A percentile compares a stretch with the other conserved stretches of the same genome.
phyloP scores from a whole-genome alignment of 2,888 invertebrate species.

The Drosophila putrida region DNA sequence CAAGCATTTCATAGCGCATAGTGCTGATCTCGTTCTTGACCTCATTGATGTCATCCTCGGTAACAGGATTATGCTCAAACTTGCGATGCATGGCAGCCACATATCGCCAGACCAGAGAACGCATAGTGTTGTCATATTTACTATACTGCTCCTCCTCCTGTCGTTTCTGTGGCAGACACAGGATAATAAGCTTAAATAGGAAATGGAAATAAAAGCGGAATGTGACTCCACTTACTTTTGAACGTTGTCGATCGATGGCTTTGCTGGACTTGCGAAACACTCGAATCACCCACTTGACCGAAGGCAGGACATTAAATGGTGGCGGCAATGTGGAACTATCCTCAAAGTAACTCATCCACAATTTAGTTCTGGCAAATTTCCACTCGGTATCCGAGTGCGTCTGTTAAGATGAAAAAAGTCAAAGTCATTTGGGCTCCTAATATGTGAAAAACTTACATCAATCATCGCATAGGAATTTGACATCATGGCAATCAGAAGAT shows the following conservation, averaged over 20 bases:
- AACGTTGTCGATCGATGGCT: slow-evolving; percentile 83
- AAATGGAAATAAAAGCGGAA: no score
- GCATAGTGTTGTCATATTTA: slow-evolving; percentile 93
- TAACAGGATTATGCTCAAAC: slow-evolving; percentile 93
- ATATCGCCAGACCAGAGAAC: slow-evolving; percentile 96
- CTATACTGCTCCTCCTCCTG: slow-evolving; percentile 89
- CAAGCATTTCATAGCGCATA: slow-evolving; percentile 95
- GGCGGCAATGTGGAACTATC: slow-evolving; percentile 95
- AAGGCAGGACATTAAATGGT: slow-evolving; percentile 97
- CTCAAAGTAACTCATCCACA: slow-evolving; percentile 99
- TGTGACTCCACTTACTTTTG: slow-evolving; percentile 72
- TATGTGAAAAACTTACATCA: slow-evolving; percentile 88
- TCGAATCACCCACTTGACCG: slow-evolving; percentile 92
- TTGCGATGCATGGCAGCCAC: slow-evolving; percentile 94
- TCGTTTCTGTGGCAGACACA: slow-evolving; percentile 73
- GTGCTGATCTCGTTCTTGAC: slow-evolving; percentile 97
- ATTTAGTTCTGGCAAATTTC: slow-evolving; percentile 97
- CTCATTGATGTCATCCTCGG: slow-evolving; percentile 97
- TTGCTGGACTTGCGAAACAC: slow-evolving; percentile 88
- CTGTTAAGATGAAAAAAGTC: slow-evolving; percentile 85
- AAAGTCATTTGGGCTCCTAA: not conserved
- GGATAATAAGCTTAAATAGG: not conserved
- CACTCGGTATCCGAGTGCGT: slow-evolving; percentile 97
- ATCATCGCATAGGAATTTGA: slow-evolving; percentile 97
- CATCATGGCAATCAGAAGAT: slow-evolving; percentile 99